These are phyloP conservation scores for Acrobasis repandana DNA, from an alignment of 2,888 invertebrate species.

Conservation along the genomic window DNA sequence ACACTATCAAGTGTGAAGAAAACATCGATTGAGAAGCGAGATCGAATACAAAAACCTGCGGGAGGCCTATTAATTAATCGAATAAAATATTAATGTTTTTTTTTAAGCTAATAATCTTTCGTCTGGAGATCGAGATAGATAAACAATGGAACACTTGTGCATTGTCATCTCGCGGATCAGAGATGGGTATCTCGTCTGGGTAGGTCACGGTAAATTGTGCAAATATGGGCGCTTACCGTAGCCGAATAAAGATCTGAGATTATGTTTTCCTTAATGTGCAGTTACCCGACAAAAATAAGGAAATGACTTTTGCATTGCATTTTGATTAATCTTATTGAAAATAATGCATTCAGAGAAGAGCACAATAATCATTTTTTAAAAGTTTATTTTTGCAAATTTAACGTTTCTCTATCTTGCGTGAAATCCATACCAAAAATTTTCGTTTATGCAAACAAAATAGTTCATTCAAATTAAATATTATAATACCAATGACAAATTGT, in stretches of 20 bases:
- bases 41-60: slow-evolving; percentile 25
- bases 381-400: too few species aligned
- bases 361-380: too few species aligned
- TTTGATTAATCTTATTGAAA: neutral
- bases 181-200: slow-evolving; percentile 53
- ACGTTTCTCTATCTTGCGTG: too few species aligned
- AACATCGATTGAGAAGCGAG: slow-evolving; percentile 38
- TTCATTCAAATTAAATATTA: too few species aligned
- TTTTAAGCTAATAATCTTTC: slow-evolving; percentile 6
- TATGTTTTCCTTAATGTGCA: slow-evolving; percentile 24
- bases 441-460: too few species aligned
- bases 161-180: slow-evolving; percentile 48
- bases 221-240: slow-evolving; percentile 42
- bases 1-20: slow-evolving; percentile 35
- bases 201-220: slow-evolving; percentile 55
- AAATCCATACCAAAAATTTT: too few species aligned
- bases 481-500: too few species aligned
- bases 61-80: slow-evolving; percentile 23
- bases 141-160: slow-evolving; percentile 50
- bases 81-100: slow-evolving; percentile 22
- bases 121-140: slow-evolving; percentile 23
- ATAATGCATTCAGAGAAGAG: neutral
- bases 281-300: slow-evolving; percentile 15
- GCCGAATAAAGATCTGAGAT: slow-evolving; percentile 44
- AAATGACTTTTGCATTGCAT: slow-evolving; percentile 7